Conservation (phyloP, 2,888 invertebrate genomes). For the Sesia bembeciformis region DNA sequence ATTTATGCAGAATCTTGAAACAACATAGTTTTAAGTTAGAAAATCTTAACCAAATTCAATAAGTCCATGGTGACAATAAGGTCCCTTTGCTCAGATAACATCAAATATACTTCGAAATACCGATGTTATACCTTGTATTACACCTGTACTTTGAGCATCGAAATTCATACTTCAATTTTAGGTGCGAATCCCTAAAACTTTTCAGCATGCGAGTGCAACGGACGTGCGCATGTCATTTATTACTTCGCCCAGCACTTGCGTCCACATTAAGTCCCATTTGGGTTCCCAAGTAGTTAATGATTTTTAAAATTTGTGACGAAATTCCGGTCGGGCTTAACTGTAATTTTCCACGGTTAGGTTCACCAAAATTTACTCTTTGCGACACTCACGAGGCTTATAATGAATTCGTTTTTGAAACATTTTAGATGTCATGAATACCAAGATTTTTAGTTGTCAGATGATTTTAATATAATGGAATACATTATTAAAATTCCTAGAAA, state of each 20-base stretch:
- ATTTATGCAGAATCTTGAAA: too few species aligned
- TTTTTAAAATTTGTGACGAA: constrained; percentile 5
- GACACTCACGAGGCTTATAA: not conserved
- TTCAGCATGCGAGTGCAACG: constrained; percentile 10
- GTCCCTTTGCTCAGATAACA: too few species aligned
- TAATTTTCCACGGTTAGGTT: not conserved
- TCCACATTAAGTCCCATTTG: constrained; percentile 21
- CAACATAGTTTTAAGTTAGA: too few species aligned
- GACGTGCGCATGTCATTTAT: constrained; percentile 38
- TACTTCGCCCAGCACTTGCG: constrained; percentile 29
- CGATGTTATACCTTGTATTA: too few species aligned
- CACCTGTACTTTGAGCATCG: not conserved
- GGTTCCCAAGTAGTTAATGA: constrained; percentile 19
- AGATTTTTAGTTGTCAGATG: too few species aligned
- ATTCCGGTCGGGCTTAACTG: not conserved
- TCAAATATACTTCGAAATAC: too few species aligned
- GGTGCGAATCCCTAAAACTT: not conserved
- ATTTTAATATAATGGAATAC: too few species aligned
- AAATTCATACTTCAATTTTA: not conserved
- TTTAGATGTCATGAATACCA: too few species aligned
- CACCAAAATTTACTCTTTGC: not conserved
- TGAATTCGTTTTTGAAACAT: too few species aligned
- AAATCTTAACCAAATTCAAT: too few species aligned
- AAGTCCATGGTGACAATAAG: too few species aligned
- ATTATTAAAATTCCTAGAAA: too few species aligned